Evolutionary conservation across 2,888 invertebrate genomes (phyloP).

Genomic region (Tenthredo amoena): DNA sequence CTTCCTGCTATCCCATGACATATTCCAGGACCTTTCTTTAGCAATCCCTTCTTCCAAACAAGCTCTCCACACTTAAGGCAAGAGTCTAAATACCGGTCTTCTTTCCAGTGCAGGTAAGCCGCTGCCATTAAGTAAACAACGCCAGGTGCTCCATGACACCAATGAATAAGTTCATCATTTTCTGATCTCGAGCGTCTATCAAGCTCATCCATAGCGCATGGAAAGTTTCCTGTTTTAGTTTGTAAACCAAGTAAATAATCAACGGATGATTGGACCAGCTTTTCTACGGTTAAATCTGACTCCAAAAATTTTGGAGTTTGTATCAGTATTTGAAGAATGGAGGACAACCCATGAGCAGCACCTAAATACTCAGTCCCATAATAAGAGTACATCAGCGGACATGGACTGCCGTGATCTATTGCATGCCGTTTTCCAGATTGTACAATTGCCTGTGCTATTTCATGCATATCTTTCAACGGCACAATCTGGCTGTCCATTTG

Average conservation of each 20-base stretch:
- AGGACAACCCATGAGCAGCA: conserved; percentile 85
- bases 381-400: conserved; percentile 90
- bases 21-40: conserved; percentile 93
- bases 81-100: conserved; percentile 85
- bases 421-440: conserved; percentile 87
- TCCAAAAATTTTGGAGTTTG: conserved; percentile 80
- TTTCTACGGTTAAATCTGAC: conserved; percentile 79
- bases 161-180: conserved; percentile 88
- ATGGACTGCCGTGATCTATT: conserved; percentile 79
- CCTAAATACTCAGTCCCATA: conserved; percentile 87
- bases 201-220: conserved; percentile 87
- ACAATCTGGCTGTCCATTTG: conserved; percentile 80
- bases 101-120: conserved; percentile 87
- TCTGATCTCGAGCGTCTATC: conserved; percentile 70
- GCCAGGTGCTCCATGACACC: conserved; percentile 95
- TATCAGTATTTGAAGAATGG: conserved; percentile 84
- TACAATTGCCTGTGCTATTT: conserved; percentile 85
- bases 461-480: conserved; percentile 79
- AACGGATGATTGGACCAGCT: conserved; percentile 83
- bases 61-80: conserved; percentile 86
- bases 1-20: conserved; percentile 94
- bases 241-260: conserved; percentile 86
- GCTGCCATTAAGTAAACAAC: conserved; percentile 90
- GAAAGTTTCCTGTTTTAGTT: conserved; percentile 87
- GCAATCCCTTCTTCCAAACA: conserved; percentile 90